Evolutionary conservation across 2,888 invertebrate species (phyloP).

Genomic region (Calameuta pallipes): DNA sequence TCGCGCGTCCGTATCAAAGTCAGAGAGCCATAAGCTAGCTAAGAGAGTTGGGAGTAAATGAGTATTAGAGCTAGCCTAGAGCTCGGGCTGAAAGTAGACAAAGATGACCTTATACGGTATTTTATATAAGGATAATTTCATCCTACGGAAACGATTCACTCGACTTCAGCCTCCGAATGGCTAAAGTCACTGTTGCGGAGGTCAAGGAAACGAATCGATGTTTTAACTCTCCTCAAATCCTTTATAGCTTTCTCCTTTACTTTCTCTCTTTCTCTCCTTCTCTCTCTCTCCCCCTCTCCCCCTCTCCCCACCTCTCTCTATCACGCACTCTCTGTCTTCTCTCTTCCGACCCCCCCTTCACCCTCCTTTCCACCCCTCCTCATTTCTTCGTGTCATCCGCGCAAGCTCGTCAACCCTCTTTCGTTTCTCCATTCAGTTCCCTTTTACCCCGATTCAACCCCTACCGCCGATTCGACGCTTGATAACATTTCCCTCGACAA

Average conservation of each 20-base stretch:
- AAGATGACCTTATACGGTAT: not conserved
- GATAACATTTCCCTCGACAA: conserved; percentile 64
- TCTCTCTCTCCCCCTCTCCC: conserved; percentile 28
- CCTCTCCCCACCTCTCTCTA: conserved; percentile 19
- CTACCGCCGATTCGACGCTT: conserved; percentile 56
- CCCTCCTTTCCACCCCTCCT: conserved; percentile 34
- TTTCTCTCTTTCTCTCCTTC: conserved; percentile 30
- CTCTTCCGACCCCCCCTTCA: conserved; percentile 23
- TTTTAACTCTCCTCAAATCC: conserved; percentile 47
- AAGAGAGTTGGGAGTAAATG: not conserved
- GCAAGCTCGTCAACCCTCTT: conserved; percentile 50
- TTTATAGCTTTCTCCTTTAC: conserved; percentile 38
- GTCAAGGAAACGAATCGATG: conserved; percentile 64
- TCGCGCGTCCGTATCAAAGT: not conserved
- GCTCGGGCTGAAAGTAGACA: not conserved
- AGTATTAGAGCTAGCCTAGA: not conserved
- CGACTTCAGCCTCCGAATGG: not conserved
- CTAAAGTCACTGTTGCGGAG: conserved; percentile 44
- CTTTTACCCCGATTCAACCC: conserved; percentile 37
- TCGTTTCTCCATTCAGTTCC: conserved; percentile 59
- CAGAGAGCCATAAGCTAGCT: not conserved
- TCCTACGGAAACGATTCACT: not conserved
- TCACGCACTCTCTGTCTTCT: conserved; percentile 22
- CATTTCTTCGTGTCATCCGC: conserved; percentile 32
- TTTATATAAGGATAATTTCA: not conserved